Conservation (phyloP, 2,797 vertebrate species). For the Bradypodion ventrale region DNA sequence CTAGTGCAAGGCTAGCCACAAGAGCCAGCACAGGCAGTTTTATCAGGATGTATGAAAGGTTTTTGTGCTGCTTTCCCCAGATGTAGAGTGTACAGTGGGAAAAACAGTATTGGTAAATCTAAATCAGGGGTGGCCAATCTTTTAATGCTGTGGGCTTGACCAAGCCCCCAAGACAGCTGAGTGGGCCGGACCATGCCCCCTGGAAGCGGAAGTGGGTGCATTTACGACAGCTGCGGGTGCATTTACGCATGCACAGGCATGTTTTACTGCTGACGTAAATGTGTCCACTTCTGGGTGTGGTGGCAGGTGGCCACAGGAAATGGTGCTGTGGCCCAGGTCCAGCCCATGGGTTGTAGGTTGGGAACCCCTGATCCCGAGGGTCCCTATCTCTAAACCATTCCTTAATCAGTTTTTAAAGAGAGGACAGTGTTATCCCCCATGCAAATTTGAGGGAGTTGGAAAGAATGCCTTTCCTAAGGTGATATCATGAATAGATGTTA, state of each 20-base stretch:
- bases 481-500: background rate
- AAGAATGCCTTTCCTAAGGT: background rate
- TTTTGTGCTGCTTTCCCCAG: background rate
- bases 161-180: no score
- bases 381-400: background rate
- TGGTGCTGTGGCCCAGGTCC: no score
- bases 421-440: background rate
- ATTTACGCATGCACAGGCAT: no score
- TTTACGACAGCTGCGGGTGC: no score
- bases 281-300: no score
- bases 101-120: background rate
- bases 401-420: background rate
- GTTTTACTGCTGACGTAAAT: no score
- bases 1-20: background rate
- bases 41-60: background rate
- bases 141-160: no score
- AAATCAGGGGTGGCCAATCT: background rate
- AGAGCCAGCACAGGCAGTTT: background rate
- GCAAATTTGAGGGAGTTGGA: background rate
- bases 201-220: no score
- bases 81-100: background rate
- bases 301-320: no score
- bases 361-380: no score
- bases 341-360: no score
- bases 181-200: no score